phyloP scores from a whole-genome alignment of 1,140 invertebrate species.

The Matsumurasca onukii region DNA sequence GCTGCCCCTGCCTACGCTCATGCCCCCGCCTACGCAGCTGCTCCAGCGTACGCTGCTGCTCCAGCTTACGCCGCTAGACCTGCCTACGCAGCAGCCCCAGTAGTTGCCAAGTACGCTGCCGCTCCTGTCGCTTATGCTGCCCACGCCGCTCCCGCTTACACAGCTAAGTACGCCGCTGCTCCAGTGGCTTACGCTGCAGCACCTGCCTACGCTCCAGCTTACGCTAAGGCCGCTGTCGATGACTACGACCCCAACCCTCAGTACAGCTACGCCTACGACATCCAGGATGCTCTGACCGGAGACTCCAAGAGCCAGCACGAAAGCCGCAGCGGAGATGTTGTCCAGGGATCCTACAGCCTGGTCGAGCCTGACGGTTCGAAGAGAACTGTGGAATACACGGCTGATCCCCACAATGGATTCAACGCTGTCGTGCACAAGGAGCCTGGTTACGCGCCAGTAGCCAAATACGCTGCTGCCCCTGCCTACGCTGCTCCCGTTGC shows the following conservation, averaged over 20 bases:
- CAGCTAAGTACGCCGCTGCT: conserved; percentile 40
- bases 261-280: conserved; percentile 66
- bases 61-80: conserved; percentile 37
- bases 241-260: conserved; percentile 37
- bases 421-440: conserved; percentile 37
- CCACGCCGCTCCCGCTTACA: conserved; percentile 40
- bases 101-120: conserved; percentile 12
- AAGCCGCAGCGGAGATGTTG: conserved; percentile 64
- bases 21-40: conserved; percentile 31
- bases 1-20: conserved; percentile 33
- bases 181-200: conserved; percentile 32
- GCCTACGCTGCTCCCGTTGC: conserved; percentile 47
- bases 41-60: conserved; percentile 33
- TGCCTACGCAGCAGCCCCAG: conserved; percentile 37
- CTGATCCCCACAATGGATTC: conserved; percentile 41
- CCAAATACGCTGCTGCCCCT: conserved; percentile 40
- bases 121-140: conserved; percentile 32
- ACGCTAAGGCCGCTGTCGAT: conserved; percentile 27
- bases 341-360: conserved; percentile 64
- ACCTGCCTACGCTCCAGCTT: conserved; percentile 33
- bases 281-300: conserved; percentile 66
- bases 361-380: conserved; percentile 46
- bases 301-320: conserved; percentile 69
- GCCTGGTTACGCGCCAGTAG: conserved; percentile 22
- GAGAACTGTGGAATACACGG: conserved; percentile 42